These are phyloP conservation scores for Drosophila barbarae DNA, from an alignment of 2,888 invertebrate genomes.

Conservation along the genomic window DNA sequence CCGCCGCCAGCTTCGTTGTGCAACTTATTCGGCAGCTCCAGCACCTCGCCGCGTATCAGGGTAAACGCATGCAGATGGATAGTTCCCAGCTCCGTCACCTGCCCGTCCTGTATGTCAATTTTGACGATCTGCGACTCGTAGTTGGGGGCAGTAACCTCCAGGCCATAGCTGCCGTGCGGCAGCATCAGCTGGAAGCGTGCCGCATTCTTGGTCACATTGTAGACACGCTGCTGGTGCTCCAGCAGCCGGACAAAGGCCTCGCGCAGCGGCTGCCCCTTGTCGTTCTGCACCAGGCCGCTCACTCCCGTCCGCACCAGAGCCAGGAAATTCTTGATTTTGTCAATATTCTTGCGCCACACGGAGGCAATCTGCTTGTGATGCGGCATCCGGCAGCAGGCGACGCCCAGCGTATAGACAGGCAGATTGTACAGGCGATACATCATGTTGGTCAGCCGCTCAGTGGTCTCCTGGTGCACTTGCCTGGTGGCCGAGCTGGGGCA, in stretches of 20 bases:
- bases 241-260: slow-evolving; percentile 86
- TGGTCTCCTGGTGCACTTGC: slow-evolving; percentile 65
- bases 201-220: slow-evolving; percentile 84
- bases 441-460: slow-evolving; percentile 82
- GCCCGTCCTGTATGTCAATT: slow-evolving; percentile 69
- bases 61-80: slow-evolving; percentile 58
- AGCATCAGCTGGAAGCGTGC: slow-evolving; percentile 87
- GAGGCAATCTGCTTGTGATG: slow-evolving; percentile 83
- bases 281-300: slow-evolving; percentile 86
- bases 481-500: slow-evolving; percentile 68
- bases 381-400: slow-evolving; percentile 93
- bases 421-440: slow-evolving; percentile 84
- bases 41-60: slow-evolving; percentile 60
- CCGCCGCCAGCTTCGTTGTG: slow-evolving; percentile 6
- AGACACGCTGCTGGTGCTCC: slow-evolving; percentile 80
- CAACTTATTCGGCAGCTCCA: slow-evolving; percentile 55
- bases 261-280: slow-evolving; percentile 84
- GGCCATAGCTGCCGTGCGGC: slow-evolving; percentile 84
- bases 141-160: slow-evolving; percentile 83
- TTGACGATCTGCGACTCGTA: slow-evolving; percentile 81
- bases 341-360: slow-evolving; percentile 86
- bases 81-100: slow-evolving; percentile 65
- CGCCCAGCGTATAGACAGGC: slow-evolving; percentile 85
- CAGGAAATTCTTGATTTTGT: slow-evolving; percentile 84
- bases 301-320: slow-evolving; percentile 85